These are phyloP conservation scores for Tetraodon nigroviridis DNA, from an alignment of 2,113 vertebrate genomes.

Conservation along the genomic window DNA sequence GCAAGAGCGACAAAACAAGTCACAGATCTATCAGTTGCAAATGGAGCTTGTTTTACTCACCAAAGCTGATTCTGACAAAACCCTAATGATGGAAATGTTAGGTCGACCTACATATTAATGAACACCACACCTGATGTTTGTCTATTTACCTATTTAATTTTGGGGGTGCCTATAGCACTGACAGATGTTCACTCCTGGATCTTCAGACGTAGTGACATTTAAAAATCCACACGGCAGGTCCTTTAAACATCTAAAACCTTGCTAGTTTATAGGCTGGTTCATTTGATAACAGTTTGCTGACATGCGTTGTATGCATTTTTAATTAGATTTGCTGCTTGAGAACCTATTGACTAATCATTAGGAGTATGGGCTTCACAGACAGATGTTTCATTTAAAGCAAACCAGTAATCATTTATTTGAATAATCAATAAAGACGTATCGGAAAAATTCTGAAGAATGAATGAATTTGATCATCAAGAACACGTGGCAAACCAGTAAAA, in stretches of 20 bases:
- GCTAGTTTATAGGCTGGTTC: too few species aligned
- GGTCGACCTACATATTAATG: constrained; percentile 1
- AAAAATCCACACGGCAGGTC: constrained; percentile 8
- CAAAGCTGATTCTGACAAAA: constrained; percentile 12
- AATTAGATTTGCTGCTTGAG: too few species aligned
- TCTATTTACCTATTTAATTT: not conserved
- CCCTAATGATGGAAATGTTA: not conserved
- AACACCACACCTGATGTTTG: constrained; percentile 13
- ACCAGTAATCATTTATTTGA: constrained; percentile 5
- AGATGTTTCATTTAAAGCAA: not conserved
- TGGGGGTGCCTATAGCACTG: constrained; percentile 31
- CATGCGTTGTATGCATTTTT: too few species aligned
- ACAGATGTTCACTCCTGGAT: constrained; percentile 37
- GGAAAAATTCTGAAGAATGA: not conserved
- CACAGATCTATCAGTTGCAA: constrained; percentile 30
- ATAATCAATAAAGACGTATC: not conserved
- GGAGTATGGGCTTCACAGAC: too few species aligned
- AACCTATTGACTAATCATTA: too few species aligned
- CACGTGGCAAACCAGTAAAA: not conserved
- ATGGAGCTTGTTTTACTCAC: not conserved
- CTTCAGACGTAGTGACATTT: constrained; percentile 56
- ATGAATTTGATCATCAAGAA: too few species aligned
- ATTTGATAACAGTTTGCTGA: too few species aligned
- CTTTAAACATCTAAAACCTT: too few species aligned
- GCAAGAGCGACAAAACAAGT: constrained; percentile 30